Conservation (phyloP, 2,113 vertebrate species). For the Galbula dea region DNA sequence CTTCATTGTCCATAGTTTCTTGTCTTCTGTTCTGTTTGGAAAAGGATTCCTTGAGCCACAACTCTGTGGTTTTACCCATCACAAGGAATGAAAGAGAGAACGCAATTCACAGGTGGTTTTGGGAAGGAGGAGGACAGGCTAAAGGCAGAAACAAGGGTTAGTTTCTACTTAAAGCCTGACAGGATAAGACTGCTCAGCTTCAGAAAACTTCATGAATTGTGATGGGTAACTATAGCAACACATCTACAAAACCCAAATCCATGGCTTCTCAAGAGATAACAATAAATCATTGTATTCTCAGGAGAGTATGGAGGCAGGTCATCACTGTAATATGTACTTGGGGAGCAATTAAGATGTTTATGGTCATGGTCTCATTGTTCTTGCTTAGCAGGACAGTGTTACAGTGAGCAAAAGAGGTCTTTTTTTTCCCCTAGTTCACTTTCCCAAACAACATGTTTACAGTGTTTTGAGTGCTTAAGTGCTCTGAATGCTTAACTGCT, state of each 20-base stretch:
- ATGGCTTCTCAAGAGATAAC: not conserved
- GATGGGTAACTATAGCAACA: not conserved
- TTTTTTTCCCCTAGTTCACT: not conserved
- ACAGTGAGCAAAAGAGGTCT: not conserved
- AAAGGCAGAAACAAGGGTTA: not conserved
- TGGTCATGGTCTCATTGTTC: not conserved
- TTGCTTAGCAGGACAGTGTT: not conserved
- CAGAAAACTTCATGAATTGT: not conserved
- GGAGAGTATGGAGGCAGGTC: not conserved
- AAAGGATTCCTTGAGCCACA: not conserved
- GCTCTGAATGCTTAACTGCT: not conserved
- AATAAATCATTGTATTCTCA: not conserved
- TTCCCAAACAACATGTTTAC: not conserved
- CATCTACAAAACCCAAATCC: not conserved
- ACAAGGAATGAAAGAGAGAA: not conserved
- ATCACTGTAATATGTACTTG: not conserved
- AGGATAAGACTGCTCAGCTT: not conserved
- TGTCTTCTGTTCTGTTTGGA: not conserved
- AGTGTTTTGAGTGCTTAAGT: not conserved
- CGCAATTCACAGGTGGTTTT: not conserved
- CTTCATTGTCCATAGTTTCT: not conserved
- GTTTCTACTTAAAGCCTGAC: not conserved
- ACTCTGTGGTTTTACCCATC: not conserved
- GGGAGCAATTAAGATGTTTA: slow-evolving; percentile 28
- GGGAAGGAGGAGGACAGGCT: not conserved